Conservation (phyloP, 2,113 vertebrate species). For the Nannospalax galili region DNA sequence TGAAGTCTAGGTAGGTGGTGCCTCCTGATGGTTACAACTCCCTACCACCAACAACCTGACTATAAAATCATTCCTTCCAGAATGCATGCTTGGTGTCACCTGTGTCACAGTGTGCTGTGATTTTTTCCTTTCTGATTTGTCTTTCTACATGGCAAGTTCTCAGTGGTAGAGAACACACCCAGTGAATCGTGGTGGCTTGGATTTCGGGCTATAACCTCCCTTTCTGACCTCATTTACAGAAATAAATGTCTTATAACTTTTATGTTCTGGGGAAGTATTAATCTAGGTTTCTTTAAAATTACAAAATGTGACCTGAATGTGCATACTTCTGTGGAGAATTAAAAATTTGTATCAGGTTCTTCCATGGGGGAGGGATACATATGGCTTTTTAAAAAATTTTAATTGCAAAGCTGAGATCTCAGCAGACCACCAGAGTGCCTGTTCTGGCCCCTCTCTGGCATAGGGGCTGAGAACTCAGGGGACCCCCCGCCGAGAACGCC, state of each 20-base stretch:
- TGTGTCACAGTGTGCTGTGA: not conserved
- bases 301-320: not conserved
- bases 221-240: not conserved
- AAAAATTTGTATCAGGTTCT: not conserved
- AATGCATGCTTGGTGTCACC: too few species aligned
- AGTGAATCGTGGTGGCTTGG: not conserved
- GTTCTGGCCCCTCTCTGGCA: too few species aligned
- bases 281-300: not conserved
- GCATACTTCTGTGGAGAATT: not conserved
- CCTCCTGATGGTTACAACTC: not conserved
- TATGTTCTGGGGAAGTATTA: not conserved
- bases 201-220: not conserved
- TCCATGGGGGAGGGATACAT: not conserved
- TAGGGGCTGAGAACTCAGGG: too few species aligned
- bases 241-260: not conserved
- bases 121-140: not conserved
- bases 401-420: too few species aligned
- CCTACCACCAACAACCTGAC: not conserved
- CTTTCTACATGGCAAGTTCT: not conserved
- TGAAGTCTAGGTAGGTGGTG: not conserved
- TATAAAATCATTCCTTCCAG: not conserved
- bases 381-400: too few species aligned
- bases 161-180: not conserved
- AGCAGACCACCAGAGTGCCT: too few species aligned
- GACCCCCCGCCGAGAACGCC: too few species aligned